These are phyloP conservation scores for Altica lythri DNA, from an alignment of 2,888 invertebrate species.

Conservation along the genomic window DNA sequence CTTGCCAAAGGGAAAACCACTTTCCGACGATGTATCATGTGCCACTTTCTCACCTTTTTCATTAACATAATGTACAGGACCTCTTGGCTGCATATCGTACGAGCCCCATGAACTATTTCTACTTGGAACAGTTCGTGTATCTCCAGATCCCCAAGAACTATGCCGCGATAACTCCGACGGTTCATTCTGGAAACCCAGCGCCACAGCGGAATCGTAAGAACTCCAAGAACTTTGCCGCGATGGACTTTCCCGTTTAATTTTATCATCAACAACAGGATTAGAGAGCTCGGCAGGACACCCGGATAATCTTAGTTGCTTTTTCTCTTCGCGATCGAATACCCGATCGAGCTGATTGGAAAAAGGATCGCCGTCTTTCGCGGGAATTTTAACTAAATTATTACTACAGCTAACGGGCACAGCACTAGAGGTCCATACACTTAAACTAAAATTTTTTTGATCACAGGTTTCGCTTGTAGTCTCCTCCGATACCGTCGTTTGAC, in stretches of 20 bases:
- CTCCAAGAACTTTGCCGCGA: slow-evolving; percentile 79
- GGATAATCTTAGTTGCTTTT: slow-evolving; percentile 54
- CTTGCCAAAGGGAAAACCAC: slow-evolving; percentile 61
- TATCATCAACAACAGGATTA: slow-evolving; percentile 44
- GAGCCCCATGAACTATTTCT: slow-evolving; percentile 75
- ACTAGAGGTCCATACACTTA: slow-evolving; percentile 59
- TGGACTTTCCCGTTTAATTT: slow-evolving; percentile 59
- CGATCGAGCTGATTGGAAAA: slow-evolving; percentile 74
- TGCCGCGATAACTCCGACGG: slow-evolving; percentile 72
- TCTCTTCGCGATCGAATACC: slow-evolving; percentile 72
- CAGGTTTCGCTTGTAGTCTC: slow-evolving; percentile 53
- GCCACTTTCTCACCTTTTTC: slow-evolving; percentile 49
- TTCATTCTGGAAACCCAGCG: slow-evolving; percentile 62
- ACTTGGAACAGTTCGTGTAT: slow-evolving; percentile 67
- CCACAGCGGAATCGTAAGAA: slow-evolving; percentile 77
- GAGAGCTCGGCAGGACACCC: slow-evolving; percentile 36
- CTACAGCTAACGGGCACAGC: slow-evolving; percentile 47
- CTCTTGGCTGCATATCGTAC: slow-evolving; percentile 65
- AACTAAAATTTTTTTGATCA: slow-evolving; percentile 55
- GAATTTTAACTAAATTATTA: slow-evolving; percentile 49
- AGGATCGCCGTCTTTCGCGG: slow-evolving; percentile 62
- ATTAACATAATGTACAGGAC: slow-evolving; percentile 48
- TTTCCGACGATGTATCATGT: slow-evolving; percentile 42
- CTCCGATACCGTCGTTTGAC: slow-evolving; percentile 56
- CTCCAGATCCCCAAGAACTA: slow-evolving; percentile 83